Evolutionary conservation across 2,888 invertebrate species (phyloP), one percentile per base, ranked within the genome.

Genomic region (Troilus luridus): DNA sequence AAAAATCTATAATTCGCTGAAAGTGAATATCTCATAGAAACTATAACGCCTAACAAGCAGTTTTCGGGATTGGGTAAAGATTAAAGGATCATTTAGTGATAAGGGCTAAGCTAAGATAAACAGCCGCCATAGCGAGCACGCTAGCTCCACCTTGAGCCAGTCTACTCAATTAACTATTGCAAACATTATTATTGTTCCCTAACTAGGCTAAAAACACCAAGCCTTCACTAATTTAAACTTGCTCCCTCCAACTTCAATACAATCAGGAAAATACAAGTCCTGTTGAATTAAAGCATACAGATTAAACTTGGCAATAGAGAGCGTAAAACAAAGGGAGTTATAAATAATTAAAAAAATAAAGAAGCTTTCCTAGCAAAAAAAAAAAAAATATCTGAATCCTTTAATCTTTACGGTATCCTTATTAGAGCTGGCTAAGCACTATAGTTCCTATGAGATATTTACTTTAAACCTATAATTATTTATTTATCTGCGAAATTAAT

Each of bases 121-220:
- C 72, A 77, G 72, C 5, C 27, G 14, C 17, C 9, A 12, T 0
- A 21, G 7, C 41, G 3, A 77, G 9, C 72, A 77, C 72, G 72
- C 72, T 77, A 77, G 41, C 12, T 11, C 41, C 41, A 14, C 72
- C 72, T 27, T 67, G 24, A 67, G 24, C 27, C 67, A 67, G 67
- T 67, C 67, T 67, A 41, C 72, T 77, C 72, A 77, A 77, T 77
- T 77, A 77, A 77, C 72, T 77, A 77, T 41, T 41, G 41, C 72
- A 77, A 77, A 77, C 72, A 77, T 41, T 77, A 77, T 77, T 77
- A 77, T 77, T 77, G 72, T 77, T 77, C 41, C 5, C 72, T 77
- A 77, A 77, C 72, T 77, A 77, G 72, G 72, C 72, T 77, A 77
- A 77, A 77, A 77, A 77, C 72, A 77, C 27, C 72, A 77, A 77